phyloP scores from a whole-genome alignment of 1,140 invertebrate genomes.

The Bombus vancouverensis region DNA sequence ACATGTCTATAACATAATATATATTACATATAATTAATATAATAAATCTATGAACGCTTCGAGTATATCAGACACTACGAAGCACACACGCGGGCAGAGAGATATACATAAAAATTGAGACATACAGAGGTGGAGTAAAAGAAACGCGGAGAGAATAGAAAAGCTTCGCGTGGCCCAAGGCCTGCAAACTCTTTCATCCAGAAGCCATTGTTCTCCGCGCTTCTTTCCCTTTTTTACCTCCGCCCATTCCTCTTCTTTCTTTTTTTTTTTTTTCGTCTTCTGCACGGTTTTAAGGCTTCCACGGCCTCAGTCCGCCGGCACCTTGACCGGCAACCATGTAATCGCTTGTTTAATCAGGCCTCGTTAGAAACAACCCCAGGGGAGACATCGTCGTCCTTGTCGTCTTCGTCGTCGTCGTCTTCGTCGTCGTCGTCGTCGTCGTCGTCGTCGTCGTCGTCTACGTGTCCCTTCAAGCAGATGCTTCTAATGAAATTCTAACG shows the following conservation, averaged over 20 bases:
- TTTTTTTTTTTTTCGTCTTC: neutral
- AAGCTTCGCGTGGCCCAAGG: constrained; percentile 42
- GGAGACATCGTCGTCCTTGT: constrained; percentile 18
- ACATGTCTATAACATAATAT: neutral
- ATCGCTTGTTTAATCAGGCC: constrained; percentile 65
- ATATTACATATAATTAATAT: no score
- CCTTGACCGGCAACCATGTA: constrained; percentile 52
- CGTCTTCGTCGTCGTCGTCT: neutral
- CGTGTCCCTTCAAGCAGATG: constrained; percentile 22
- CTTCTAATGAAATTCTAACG: constrained; percentile 60
- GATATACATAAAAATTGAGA: neutral
- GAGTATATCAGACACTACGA: constrained; percentile 24
- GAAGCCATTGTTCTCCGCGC: constrained; percentile 48
- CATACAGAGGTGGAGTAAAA: neutral
- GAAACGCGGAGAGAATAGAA: constrained; percentile 33
- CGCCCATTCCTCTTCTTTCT: neutral
- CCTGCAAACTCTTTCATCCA: constrained; percentile 62
- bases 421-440: neutral
- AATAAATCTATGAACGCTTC: neutral
- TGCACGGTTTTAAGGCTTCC: constrained; percentile 23
- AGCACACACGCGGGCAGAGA: neutral
- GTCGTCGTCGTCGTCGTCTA: neutral
- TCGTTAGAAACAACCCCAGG: constrained; percentile 54
- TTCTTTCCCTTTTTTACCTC: constrained; percentile 29
- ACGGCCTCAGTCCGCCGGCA: constrained; percentile 21